These are phyloP conservation scores for Limanda limanda DNA, from an alignment of 2,113 vertebrate genomes.

Conservation along the genomic window DNA sequence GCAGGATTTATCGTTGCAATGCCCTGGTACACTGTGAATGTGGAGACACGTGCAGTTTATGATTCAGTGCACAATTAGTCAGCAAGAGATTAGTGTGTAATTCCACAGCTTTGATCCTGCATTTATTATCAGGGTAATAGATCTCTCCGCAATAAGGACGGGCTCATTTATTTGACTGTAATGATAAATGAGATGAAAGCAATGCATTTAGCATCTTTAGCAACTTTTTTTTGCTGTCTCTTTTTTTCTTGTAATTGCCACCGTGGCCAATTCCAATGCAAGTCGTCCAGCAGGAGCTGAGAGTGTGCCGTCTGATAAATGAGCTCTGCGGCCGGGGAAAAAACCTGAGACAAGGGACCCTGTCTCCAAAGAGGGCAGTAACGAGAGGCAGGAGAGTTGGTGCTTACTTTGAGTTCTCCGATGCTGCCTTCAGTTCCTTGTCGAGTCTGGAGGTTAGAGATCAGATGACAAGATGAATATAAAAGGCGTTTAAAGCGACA, in stretches of 20 bases:
- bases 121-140: conserved; percentile 55
- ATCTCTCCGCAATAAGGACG: conserved; percentile 50
- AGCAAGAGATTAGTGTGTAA: conserved; percentile 35
- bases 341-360: conserved; percentile 25
- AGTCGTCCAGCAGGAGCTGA: conserved; percentile 52
- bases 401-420: conserved; percentile 91
- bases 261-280: conserved; percentile 43
- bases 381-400: conserved; percentile 28
- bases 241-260: conserved; percentile 44
- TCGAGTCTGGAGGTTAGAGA: conserved; percentile 87
- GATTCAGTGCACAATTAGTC: conserved; percentile 47
- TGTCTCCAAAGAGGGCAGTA: conserved; percentile 18
- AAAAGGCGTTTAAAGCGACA: conserved; percentile 25
- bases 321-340: conserved; percentile 35
- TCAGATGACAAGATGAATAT: conserved; percentile 56
- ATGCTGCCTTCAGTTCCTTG: conserved; percentile 92
- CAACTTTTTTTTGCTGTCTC: conserved; percentile 39
- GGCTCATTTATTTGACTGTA: conserved; percentile 60
- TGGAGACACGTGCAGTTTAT: conserved; percentile 38
- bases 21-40: conserved; percentile 16
- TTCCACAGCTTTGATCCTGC: conserved; percentile 20
- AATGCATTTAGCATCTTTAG: conserved; percentile 59
- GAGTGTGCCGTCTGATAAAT: conserved; percentile 62
- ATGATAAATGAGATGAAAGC: conserved; percentile 67
- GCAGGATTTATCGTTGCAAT: conserved; percentile 37